Percentiles rank a stretch among this genome's conserved stretches.
These are phyloP conservation scores for Otolemur crassicaudatus DNA, from an alignment of 2,797 vertebrate genomes.

Conservation along the genomic window DNA sequence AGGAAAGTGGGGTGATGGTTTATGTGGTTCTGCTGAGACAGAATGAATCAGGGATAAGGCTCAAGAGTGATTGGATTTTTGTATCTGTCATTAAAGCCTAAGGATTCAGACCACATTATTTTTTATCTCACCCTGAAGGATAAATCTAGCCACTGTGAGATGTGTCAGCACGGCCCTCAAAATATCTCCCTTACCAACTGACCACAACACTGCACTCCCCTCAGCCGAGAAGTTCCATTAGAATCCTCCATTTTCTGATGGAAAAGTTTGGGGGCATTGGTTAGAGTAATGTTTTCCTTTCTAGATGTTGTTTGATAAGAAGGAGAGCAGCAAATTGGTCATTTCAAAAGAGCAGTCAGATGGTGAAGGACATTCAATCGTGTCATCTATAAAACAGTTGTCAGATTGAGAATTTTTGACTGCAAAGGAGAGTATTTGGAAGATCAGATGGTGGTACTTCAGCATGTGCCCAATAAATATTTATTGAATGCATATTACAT, in stretches of 20 bases:
- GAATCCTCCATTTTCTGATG: not conserved
- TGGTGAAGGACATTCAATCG: not conserved
- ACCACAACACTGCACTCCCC: not conserved
- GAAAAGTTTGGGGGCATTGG: not conserved
- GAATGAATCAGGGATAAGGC: conserved; percentile 32
- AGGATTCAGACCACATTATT: not conserved
- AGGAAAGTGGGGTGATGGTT: not conserved
- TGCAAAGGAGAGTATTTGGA: not conserved
- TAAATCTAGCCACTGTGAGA: rapidly evolving
- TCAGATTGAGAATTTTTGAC: not conserved
- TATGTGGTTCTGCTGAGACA: not conserved
- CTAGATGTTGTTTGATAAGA: not conserved
- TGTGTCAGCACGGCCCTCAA: not conserved
- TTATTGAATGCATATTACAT: not conserved
- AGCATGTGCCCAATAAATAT: not conserved
- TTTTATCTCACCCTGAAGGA: not conserved
- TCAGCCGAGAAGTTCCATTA: not conserved
- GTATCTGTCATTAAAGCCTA: not conserved
- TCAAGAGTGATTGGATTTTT: not conserved
- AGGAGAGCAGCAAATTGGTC: not conserved
- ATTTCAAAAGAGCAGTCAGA: not conserved
- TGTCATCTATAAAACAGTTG: not conserved
- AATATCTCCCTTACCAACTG: rapidly evolving
- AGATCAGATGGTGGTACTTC: not conserved
- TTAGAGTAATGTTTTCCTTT: not conserved